These are phyloP conservation scores for Acanthosoma haemorrhoidale DNA, from an alignment of 2,888 invertebrate species.

Conservation along the genomic window DNA sequence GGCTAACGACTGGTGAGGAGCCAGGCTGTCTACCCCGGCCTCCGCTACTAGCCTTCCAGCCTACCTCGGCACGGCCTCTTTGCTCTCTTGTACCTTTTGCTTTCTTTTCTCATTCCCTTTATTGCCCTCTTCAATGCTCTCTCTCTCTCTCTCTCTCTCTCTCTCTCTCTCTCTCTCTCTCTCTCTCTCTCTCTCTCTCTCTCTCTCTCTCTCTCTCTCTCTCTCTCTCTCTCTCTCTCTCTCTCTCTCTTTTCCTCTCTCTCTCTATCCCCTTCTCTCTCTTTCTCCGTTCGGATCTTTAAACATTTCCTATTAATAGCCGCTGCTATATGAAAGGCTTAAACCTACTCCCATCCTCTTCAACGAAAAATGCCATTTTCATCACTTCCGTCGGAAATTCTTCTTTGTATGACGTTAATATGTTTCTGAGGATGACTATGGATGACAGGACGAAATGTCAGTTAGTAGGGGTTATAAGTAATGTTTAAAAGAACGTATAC, in stretches of 20 bases:
- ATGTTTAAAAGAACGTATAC: no score
- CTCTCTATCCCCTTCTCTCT: background rate
- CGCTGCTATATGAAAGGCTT: background rate
- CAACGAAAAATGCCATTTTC: background rate
- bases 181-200: background rate
- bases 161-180: background rate
- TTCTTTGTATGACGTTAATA: no score
- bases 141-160: background rate
- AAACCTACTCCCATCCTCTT: background rate
- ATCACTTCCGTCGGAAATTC: background rate
- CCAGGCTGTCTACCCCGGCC: constrained; percentile 9
- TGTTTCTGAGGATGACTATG: no score
- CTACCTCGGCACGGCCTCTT: background rate
- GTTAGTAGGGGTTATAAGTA: no score
- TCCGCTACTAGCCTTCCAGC: background rate
- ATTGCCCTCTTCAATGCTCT: background rate
- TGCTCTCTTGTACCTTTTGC: background rate
- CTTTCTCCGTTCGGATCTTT: background rate
- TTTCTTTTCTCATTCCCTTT: constrained; percentile 9
- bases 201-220: background rate
- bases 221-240: background rate
- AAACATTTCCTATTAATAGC: constrained; percentile 8
- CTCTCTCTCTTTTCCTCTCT: background rate
- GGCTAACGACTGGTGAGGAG: constrained; percentile 7
- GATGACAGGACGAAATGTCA: no score